phyloP scores from a whole-genome alignment of 2,797 vertebrate species.

The Danio tinwini region DNA sequence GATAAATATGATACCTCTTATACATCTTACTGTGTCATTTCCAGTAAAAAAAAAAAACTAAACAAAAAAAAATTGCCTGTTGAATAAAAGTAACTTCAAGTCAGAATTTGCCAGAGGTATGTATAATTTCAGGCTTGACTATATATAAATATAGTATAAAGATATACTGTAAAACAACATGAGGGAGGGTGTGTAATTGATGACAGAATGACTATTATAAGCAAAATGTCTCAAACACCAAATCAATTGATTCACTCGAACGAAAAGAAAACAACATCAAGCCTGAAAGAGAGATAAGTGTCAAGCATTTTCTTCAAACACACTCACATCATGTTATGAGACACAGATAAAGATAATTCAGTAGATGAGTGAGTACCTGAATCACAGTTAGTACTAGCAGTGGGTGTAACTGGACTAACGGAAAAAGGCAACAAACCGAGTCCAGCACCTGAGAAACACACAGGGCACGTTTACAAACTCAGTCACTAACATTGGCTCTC shows the following conservation, averaged over 20 bases:
- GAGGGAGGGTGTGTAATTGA: background rate
- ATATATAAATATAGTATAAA: background rate
- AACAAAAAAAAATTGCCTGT: too few relatives aligned
- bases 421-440: constrained; percentile 95
- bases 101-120: too few relatives aligned
- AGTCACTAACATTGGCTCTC: constrained; percentile 56
- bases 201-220: background rate
- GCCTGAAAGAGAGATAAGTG: constrained; percentile 9
- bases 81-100: too few relatives aligned
- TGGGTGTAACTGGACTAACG: constrained; percentile 92
- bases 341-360: constrained; percentile 42
- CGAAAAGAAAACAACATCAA: constrained; percentile 2
- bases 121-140: too few relatives aligned
- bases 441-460: constrained; percentile 87
- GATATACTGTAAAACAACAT: background rate
- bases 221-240: constrained; percentile 15
- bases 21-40: too few relatives aligned
- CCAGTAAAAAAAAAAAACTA: too few relatives aligned
- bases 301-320: background rate
- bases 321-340: constrained; percentile 42
- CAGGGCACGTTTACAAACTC: constrained; percentile 59
- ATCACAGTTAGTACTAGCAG: constrained; percentile 98
- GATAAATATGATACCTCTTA: too few relatives aligned
- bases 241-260: constrained; percentile 3
- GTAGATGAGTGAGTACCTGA: constrained; percentile 84